Conservation (phyloP, 2,888 invertebrate species). For the Acanthacorydalis orientalis region DNA sequence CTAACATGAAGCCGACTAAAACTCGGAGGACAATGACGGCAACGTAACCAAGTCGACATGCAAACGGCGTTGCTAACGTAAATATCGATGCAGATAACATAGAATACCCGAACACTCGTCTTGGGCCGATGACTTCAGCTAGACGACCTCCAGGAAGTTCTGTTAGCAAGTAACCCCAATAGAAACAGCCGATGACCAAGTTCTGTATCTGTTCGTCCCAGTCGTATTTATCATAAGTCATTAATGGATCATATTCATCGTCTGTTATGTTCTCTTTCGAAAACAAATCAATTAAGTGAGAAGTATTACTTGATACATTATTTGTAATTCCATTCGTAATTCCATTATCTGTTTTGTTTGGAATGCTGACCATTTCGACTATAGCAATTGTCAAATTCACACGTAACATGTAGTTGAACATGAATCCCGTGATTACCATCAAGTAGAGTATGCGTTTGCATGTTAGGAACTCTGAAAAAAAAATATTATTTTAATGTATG, state of each 20-base stretch:
- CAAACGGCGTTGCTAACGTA: conserved; percentile 64
- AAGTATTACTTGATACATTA: conserved; percentile 7
- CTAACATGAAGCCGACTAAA: conserved; percentile 33
- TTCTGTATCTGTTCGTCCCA: conserved; percentile 72
- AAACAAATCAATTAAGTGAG: too few species aligned
- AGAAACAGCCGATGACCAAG: conserved; percentile 70
- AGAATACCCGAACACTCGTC: conserved; percentile 72
- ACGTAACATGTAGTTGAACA: conserved; percentile 77
- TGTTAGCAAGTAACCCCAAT: conserved; percentile 82
- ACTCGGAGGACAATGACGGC: conserved; percentile 56
- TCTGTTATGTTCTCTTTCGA: background rate
- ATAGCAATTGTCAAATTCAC: conserved; percentile 78
- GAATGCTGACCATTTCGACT: conserved; percentile 53
- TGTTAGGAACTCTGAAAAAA: conserved; percentile 46
- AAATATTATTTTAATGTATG: background rate
- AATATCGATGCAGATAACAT: conserved; percentile 66
- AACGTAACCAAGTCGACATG: conserved; percentile 42
- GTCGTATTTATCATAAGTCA: conserved; percentile 34
- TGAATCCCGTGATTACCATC: conserved; percentile 75
- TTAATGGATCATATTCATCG: conserved; percentile 2
- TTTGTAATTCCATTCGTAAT: conserved; percentile 19
- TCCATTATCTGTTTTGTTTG: conserved; percentile 18
- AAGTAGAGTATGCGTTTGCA: conserved; percentile 69
- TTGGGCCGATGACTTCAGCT: conserved; percentile 68
- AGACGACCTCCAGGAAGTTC: conserved; percentile 78